A percentile compares a stretch with the other conserved stretches of the same genome.
Conservation (phyloP, 35 echinoderm and acorn worm genomes). For the Patiria miniata region DNA sequence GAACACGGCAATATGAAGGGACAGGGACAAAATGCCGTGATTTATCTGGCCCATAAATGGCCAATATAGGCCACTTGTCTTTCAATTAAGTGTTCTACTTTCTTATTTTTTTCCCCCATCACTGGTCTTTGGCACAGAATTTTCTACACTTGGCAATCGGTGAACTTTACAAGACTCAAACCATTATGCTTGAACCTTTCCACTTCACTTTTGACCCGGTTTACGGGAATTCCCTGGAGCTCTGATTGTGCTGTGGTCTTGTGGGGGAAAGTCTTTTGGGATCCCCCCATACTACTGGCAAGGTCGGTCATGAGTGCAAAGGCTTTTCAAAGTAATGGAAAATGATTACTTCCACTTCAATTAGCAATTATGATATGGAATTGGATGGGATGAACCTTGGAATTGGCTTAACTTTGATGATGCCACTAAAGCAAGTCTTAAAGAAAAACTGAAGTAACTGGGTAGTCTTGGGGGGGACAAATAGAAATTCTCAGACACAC, state of each 20-base stretch:
- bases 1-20: not conserved
- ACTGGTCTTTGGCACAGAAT: not conserved
- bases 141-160: not conserved
- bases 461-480: not conserved
- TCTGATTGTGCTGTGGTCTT: not conserved
- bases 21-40: constrained; percentile 10
- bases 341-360: constrained; percentile 7
- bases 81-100: constrained; percentile 34
- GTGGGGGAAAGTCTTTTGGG: no score
- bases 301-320: no score
- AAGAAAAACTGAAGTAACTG: no score
- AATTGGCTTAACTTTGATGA: no score
- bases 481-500: no score
- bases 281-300: no score
- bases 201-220: constrained; percentile 6
- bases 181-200: not conserved
- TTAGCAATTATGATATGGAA: not conserved
- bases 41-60: constrained; percentile 30
- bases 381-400: no score
- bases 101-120: not conserved
- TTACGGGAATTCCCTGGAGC: not conserved
- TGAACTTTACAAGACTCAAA: no score
- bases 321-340: not conserved
- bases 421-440: no score
- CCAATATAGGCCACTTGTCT: constrained; percentile 30